These are phyloP conservation scores for Clupea harengus DNA, from an alignment of 2,113 vertebrate genomes.

Conservation along the genomic window DNA sequence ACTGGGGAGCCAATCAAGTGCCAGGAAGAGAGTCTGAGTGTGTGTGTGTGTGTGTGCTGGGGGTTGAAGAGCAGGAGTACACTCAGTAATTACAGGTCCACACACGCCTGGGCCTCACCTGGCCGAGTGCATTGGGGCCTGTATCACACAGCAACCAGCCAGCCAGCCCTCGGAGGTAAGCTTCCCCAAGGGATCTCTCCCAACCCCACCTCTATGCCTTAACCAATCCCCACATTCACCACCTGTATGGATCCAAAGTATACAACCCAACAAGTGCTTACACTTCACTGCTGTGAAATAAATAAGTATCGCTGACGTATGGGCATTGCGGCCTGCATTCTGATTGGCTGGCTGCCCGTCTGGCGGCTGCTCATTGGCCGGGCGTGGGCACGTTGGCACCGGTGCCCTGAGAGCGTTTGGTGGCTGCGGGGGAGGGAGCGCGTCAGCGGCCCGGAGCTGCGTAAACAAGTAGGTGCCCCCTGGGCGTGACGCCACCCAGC, in stretches of 20 bases:
- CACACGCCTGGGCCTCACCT: slow-evolving; percentile 33
- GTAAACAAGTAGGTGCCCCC: slow-evolving; percentile 69
- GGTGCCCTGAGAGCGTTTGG: not conserved
- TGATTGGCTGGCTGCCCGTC: slow-evolving; percentile 16
- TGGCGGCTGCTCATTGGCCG: not conserved
- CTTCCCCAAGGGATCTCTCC: not conserved
- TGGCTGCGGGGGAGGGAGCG: slow-evolving; percentile 23
- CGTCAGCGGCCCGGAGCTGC: slow-evolving; percentile 53
- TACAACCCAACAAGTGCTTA: not conserved
- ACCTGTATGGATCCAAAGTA: not conserved
- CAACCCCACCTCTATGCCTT: not conserved
- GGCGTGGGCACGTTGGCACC: not conserved
- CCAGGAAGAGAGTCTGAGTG: slow-evolving; percentile 44
- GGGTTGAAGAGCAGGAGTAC: slow-evolving; percentile 58
- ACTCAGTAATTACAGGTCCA: slow-evolving; percentile 21
- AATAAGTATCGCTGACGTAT: not conserved
- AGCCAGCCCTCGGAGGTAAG: not conserved
- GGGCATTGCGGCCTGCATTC: not conserved
- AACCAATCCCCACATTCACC: not conserved
- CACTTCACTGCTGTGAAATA: not conserved
- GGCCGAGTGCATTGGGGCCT: slow-evolving; percentile 19
- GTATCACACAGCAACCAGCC: slow-evolving; percentile 35
- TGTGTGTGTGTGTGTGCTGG: slow-evolving; percentile 48
- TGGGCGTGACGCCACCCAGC: slow-evolving; percentile 23
- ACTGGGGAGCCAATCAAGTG: slow-evolving; percentile 81